A percentile compares a stretch with the other conserved stretches of the same genome.
Evolutionary conservation across 1,140 invertebrate species (phyloP).

Genomic region (Cepaea nemoralis): DNA sequence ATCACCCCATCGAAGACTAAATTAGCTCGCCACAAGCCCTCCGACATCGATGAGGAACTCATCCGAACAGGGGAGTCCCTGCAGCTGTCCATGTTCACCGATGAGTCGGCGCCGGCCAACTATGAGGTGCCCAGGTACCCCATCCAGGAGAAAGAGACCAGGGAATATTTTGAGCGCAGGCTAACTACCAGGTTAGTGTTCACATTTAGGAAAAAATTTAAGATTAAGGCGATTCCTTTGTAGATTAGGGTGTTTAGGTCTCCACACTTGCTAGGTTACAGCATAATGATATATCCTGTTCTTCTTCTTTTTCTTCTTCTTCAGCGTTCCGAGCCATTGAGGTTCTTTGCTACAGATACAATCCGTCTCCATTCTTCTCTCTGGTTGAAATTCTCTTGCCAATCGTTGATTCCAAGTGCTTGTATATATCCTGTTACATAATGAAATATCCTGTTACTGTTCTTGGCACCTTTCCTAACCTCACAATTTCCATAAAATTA

Average conservation of each 20-base stretch:
- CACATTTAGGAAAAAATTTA: too few species aligned
- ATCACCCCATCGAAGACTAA: constrained; percentile 58
- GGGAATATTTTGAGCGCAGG: constrained; percentile 90
- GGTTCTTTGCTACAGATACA: too few species aligned
- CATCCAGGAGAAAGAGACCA: constrained; percentile 95
- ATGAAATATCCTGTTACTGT: too few species aligned
- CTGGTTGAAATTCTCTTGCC: too few species aligned
- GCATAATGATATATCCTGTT: not conserved
- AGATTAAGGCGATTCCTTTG: not conserved
- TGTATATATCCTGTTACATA: too few species aligned
- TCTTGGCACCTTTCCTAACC: too few species aligned
- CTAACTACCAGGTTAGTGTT: constrained; percentile 76
- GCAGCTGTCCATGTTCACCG: constrained; percentile 43
- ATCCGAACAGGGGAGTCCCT: constrained; percentile 53
- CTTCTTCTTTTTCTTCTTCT: too few species aligned
- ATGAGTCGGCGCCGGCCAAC: constrained; percentile 64
- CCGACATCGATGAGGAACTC: constrained; percentile 54
- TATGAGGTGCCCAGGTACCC: constrained; percentile 97
- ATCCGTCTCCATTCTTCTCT: too few species aligned
- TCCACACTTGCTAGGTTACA: too few species aligned
- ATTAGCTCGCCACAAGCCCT: constrained; percentile 56
- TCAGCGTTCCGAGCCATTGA: too few species aligned
- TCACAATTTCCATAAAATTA: too few species aligned
- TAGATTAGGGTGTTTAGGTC: not conserved
- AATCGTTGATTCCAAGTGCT: too few species aligned